Base-by-base conservation (phyloP, 2,888 invertebrate genomes). In the Rhamnusium bicolor region DNA sequence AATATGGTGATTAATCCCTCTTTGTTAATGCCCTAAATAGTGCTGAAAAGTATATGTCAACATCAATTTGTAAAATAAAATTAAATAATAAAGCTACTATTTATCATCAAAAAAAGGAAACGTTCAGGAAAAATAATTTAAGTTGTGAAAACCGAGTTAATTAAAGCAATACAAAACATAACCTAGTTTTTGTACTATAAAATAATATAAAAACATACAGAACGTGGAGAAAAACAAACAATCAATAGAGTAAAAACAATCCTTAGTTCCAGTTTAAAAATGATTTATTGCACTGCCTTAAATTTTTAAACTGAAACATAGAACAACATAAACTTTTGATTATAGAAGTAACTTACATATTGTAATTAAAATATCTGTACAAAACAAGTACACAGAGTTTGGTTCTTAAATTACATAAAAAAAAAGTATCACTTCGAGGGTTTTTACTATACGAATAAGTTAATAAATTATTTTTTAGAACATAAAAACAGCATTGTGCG, bases 401-500 rank as follows among this genome's bases (percentile, higher is more conserved):
- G 82, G 82, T 80, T 83, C 85, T 84, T 85, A 85, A 82, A 78
- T 82, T 72, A 77, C 69, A 75, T 80, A 81, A 83, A 81, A 82
- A 84, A 80, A 84, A 83, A 78, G 79, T 85, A 85, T 86, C 85
- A 86, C 86, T 84, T 84, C 78, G 79, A 80, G 79, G 82, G 79
- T 76, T 75, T 79, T 75, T 72, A 79, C 72, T 68, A 69, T 56
- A 71, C 63, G 67, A 72, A 66, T 72, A 72, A 72, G 72, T 74
- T 69, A 74, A 74, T 73, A 73, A 77, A 74, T 69, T 71, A 75
- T 56, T 67, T 75, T 71, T 60, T 21, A 68, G 66, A 68, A 72
- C 62, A 68, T 69, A 65, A 73, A 73, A 69, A 73, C 73, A 73
- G 60, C 58, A 74, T 74, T 68, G 71, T 63, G 69, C 51, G 65